Evolutionary conservation across 2,113 vertebrate species (phyloP).

Genomic region (Aphyosemion australe): DNA sequence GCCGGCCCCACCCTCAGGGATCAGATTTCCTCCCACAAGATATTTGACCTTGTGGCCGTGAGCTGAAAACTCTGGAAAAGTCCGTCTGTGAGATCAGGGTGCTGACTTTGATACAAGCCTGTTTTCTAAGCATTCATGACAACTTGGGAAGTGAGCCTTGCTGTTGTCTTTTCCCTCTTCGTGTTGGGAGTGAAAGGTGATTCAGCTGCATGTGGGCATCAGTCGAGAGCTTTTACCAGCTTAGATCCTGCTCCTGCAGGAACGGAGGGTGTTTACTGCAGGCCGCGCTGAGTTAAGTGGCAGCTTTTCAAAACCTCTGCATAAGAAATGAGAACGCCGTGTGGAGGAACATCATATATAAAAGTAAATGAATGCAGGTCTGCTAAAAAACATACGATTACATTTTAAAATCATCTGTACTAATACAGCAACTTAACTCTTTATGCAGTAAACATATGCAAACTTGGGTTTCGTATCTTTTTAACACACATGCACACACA

Average conservation of each 20-base stretch:
- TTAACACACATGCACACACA: conserved; percentile 6
- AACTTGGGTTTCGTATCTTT: conserved; percentile 4
- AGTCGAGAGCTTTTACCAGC: not conserved
- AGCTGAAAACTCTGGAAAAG: conserved; percentile 49
- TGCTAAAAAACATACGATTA: too few species aligned
- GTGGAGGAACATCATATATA: not conserved
- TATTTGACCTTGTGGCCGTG: conserved; percentile 53
- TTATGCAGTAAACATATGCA: not conserved
- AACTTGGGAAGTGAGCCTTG: not conserved
- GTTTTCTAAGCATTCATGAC: conserved; percentile 2
- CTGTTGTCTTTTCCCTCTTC: not conserved
- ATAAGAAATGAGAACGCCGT: not conserved
- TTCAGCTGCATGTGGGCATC: conserved; percentile 3
- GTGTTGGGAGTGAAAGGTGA: not conserved
- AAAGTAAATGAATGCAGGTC: not conserved
- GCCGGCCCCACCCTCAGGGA: conserved; percentile 65
- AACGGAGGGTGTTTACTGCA: not conserved
- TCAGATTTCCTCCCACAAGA: conserved; percentile 69
- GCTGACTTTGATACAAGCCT: not conserved
- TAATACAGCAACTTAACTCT: too few species aligned
- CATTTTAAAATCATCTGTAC: too few species aligned
- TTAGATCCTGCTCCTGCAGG: not conserved
- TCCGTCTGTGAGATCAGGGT: conserved; percentile 3
- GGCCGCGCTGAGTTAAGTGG: not conserved
- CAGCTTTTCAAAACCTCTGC: conserved; percentile 2